phyloP scores from a whole-genome alignment of 2,797 vertebrate genomes.

The Scolopax bukidnonensis region DNA sequence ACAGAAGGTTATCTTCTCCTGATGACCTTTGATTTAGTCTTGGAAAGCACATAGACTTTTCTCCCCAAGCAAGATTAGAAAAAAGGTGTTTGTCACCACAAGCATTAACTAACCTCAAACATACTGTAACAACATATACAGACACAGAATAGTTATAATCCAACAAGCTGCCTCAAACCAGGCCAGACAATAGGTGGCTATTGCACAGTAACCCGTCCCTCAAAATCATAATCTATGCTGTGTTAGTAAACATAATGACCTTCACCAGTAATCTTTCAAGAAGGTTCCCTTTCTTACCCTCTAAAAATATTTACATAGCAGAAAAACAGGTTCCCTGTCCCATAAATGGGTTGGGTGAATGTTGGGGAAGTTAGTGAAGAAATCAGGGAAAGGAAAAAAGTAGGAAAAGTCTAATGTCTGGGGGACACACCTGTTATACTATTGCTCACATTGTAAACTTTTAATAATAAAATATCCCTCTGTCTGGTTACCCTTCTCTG shows the following conservation, averaged over 20 bases:
- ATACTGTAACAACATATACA: rapidly evolving
- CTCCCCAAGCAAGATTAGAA: not conserved
- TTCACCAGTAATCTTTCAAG: not conserved
- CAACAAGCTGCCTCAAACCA: not conserved
- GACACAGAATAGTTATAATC: rapidly evolving
- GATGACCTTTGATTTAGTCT: not conserved
- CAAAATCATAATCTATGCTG: not conserved
- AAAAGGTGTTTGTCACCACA: not conserved
- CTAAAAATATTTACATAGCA: not conserved
- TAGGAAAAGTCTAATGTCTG: not conserved
- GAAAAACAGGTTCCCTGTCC: not conserved
- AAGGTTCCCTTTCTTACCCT: not conserved
- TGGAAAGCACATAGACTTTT: not conserved
- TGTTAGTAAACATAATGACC: not conserved
- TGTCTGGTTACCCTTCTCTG: not conserved
- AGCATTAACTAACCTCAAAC: not conserved
- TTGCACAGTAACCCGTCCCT: not conserved
- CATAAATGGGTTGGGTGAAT: not conserved
- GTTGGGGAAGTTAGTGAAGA: not conserved
- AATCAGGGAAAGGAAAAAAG: not conserved
- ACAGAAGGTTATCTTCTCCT: not conserved
- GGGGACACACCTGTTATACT: not conserved
- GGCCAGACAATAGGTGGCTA: not conserved
- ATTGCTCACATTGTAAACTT: not conserved
- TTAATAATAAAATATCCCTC: not conserved